phyloP scores from a whole-genome alignment of 2,797 vertebrate species.

The Aulostomus chinensis region DNA sequence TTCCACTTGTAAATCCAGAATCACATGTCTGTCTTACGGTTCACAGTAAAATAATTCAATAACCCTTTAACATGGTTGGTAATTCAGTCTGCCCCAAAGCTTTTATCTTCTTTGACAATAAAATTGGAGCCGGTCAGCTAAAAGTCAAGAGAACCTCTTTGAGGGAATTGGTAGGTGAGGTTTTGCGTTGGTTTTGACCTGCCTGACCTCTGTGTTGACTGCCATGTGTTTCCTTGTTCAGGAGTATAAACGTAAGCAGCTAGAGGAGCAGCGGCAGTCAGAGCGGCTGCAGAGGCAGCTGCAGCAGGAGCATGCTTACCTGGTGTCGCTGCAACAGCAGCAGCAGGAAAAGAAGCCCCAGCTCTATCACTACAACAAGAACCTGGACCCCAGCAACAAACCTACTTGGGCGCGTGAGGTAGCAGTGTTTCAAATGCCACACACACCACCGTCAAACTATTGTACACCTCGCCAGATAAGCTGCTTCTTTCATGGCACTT shows the following conservation, averaged over 20 bases:
- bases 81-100: no score
- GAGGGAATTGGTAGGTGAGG: no score
- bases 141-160: background rate
- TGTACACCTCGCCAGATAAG: background rate
- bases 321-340: conserved; percentile 88
- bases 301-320: conserved; percentile 93
- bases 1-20: background rate
- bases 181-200: background rate
- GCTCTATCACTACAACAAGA: conserved; percentile 91
- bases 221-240: conserved; percentile 51
- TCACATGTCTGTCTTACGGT: no score
- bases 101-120: no score
- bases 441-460: background rate
- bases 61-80: no score
- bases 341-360: conserved; percentile 88
- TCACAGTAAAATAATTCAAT: no score
- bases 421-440: background rate
- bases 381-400: conserved; percentile 87
- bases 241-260: conserved; percentile 95
- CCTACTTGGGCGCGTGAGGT: conserved; percentile 89
- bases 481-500: background rate
- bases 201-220: conserved; percentile 16
- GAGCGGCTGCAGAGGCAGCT: conserved; percentile 92
- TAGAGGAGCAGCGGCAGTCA: conserved; percentile 93
- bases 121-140: background rate